Base-by-base conservation (phyloP, 2,888 invertebrate species). In the Bruchidius siliquastri region DNA sequence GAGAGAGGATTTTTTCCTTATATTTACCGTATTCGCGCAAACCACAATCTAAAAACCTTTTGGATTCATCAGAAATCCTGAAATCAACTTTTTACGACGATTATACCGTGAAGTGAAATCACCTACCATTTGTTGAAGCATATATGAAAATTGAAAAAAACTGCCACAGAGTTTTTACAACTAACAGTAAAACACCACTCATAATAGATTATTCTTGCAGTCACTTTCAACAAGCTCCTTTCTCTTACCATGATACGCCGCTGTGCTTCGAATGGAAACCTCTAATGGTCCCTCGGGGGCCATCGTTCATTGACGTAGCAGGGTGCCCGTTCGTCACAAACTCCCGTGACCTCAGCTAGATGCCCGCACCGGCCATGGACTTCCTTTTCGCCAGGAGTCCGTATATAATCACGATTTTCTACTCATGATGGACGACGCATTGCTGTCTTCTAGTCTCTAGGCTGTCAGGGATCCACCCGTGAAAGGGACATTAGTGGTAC, bases 251-350 rank as follows among this genome's bases (percentile, higher is more conserved):
- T 13, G 6, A 3, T 49, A 49, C 49, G 49, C 49, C 49, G 18
- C 49, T 49, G 21, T 32, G 0, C n/a, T 8, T 10, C 32, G 21
- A 68, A 68, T 68, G 18, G 68, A 68, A 68, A 21, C 68, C 75
- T 68, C 69, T 79, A 78, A 77, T 78, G 79, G 78, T 78, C 78
- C 80, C 80, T 72, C 74, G 75, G 77, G 79, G 78, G 76, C 78
- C 76, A 80, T 81, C 81, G 81, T 74, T 81, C 80, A 81, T 80
- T 80, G 77, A 72, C 76, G 26, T 71, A 21, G 26, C 22, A 21
- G 71, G 71, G 71, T n/a, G 20, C 13, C 49, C 71, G 30, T 71
- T 71, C 20, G 10, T 2, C 30, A 18, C 22, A 26, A 71, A 30
- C 21, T 21, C 21, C 32, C 71, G 20, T 71, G 32, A 71, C 71